A percentile compares a stretch with the other conserved stretches of the same genome.
Evolutionary conservation across 2,113 vertebrate genomes (phyloP).

Genomic region (Microcebus griseorufus): DNA sequence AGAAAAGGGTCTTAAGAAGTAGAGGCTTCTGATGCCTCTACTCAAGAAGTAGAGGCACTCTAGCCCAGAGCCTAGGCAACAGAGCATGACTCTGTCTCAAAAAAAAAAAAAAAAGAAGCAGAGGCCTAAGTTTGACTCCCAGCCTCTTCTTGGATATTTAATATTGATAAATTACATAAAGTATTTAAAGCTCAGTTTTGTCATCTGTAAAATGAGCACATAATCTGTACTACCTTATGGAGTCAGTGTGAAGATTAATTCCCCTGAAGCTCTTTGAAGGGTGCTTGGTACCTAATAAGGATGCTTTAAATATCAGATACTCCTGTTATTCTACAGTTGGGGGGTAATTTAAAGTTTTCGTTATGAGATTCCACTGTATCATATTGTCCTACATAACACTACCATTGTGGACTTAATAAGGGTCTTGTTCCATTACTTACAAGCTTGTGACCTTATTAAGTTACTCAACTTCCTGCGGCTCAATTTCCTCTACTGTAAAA

Average conservation of each 20-base stretch:
- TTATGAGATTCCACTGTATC: background rate
- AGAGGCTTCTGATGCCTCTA: background rate
- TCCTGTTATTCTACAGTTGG: background rate
- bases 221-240: background rate
- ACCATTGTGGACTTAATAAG: background rate
- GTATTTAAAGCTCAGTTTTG: constrained; percentile 35
- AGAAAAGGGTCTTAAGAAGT: background rate
- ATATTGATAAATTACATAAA: constrained; percentile 43
- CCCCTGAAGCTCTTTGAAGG: background rate
- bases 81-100: too few species aligned
- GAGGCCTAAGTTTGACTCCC: constrained; percentile 28
- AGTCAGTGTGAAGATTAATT: background rate
- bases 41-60: too few species aligned
- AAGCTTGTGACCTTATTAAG: background rate
- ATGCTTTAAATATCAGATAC: background rate
- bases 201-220: constrained; percentile 3
- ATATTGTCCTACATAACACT: background rate
- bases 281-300: background rate
- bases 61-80: too few species aligned
- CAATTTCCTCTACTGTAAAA: background rate
- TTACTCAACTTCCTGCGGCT: background rate
- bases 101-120: too few species aligned
- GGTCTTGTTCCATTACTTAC: background rate
- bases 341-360: background rate
- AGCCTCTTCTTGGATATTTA: constrained; percentile 36